Evolutionary conservation across 2,888 invertebrate genomes (phyloP).

Genomic region (Nymphalis urticae): DNA sequence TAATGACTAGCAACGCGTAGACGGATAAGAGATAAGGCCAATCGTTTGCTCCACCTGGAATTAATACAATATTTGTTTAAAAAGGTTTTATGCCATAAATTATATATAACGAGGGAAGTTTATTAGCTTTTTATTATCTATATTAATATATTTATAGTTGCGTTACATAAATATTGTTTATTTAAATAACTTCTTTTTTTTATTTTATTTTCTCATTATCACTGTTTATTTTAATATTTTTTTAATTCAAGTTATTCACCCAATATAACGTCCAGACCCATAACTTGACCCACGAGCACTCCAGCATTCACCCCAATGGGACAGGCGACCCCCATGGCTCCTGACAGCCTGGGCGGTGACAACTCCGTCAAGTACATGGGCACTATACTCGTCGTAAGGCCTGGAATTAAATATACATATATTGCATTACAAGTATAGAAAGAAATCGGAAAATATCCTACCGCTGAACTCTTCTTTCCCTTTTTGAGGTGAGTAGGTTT

Average conservation of each 20-base stretch:
- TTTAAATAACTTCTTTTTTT: too few species aligned
- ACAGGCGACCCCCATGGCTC: slow-evolving; percentile 91
- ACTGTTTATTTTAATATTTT: too few species aligned
- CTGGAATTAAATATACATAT: slow-evolving; percentile 57
- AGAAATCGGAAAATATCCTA: too few species aligned
- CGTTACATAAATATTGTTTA: too few species aligned
- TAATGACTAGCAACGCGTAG: slow-evolving; percentile 85
- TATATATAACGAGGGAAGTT: too few species aligned
- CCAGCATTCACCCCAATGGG: slow-evolving; percentile 91
- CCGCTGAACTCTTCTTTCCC: too few species aligned
- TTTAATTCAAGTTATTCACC: slow-evolving; percentile 63
- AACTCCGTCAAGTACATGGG: slow-evolving; percentile 96
- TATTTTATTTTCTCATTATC: too few species aligned
- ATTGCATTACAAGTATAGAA: too few species aligned
- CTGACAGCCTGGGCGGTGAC: slow-evolving; percentile 89
- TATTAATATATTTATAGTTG: too few species aligned
- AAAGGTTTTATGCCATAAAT: too few species aligned
- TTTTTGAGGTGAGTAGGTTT: too few species aligned
- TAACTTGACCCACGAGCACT: slow-evolving; percentile 87
- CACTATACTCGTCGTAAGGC: slow-evolving; percentile 91
- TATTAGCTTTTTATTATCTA: too few species aligned
- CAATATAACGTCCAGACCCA: slow-evolving; percentile 84
- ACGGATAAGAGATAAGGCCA: slow-evolving; percentile 91
- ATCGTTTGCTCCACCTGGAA: slow-evolving; percentile 83
- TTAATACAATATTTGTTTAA: slow-evolving; percentile 7